Base-by-base conservation (phyloP, 2,113 vertebrate species). In the Lagopus muta region DNA sequence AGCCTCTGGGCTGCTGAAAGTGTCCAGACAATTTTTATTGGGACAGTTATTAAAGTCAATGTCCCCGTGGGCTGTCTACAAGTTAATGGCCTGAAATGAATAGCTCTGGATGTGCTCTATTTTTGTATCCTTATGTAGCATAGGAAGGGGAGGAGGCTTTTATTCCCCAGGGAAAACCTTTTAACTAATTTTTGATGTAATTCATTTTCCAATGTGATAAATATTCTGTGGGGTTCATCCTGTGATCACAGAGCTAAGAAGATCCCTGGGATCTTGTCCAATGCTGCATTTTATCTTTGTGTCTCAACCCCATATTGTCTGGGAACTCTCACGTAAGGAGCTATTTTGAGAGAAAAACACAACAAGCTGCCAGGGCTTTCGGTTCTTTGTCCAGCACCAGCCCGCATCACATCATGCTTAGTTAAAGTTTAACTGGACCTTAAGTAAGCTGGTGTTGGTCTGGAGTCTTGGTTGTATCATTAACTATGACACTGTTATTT, bases 161-260 rank as follows among this genome's bases (percentile, higher is more conserved):
- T 74, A 43, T 40, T 19, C 15, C 22, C 28, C 21, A 25, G 34
- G 69, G 48, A 43, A 88, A 82, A 45, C 18, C 40, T n/a, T 11
- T 72, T 27, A 18, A 22, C 32, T 69, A 36, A 72, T 78, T 90
- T 75, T 32, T 89, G 70, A 61, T 65, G 40, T 30, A 69, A 60
- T 69, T 52, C 0, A 0, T 85, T 85, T 92, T 77, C 66, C 40
- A 61, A 6, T 0, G 0, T 55, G 80, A 38, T 75, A 75, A 86
- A 43, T 78, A 30, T 43, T 81, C 77, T 34, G 0, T 76, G 62
- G 71, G 65, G 34, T 86, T 92, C 62, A 6, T 55, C 16, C 30
- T 55, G 30, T 22, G 58, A 64, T 79, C 75, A 58, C 50, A 66
- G 79, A 71, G 71, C 75, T 80, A 54, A 85, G 80, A 36, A 61